Base-by-base conservation (phyloP, 2,888 invertebrate species). In the Eristalinus aeneus region DNA sequence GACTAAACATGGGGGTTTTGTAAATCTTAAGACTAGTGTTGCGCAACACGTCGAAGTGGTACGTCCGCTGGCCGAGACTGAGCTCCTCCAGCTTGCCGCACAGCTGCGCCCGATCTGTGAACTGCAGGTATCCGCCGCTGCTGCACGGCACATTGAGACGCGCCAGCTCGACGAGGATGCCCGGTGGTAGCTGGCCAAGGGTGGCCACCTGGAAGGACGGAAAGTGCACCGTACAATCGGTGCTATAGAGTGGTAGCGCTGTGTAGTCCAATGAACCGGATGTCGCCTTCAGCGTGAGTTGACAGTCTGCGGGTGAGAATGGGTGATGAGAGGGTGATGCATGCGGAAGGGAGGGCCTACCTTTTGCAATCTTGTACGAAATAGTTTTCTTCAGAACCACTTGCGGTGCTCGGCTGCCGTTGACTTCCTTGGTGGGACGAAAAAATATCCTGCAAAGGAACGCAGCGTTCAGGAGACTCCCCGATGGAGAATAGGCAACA, bases 11-110 rank as follows among this genome's bases (percentile, higher is more conserved):
- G 77, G 95, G 95, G 91, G 93, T 93, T 85, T 95, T 95, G 89
- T 94, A 94, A 75, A 95, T 92, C 89, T 94, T 94, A 87, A 95
- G 90, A 56, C 93, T 93, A 5, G 94, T 94, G 34, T 89, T 90
- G 74, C 90, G 90, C 85, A 92, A 93, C 86, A 93, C 93, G 32
- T 94, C 93, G 74, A 94, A 94, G 91, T 96, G 95, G 63, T 95
- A 92, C 88, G 93, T 94, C 85, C 95, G 93, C 89, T 95, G 94
- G 12, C 92, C 92, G 6, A 92, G 90, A 0, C 94, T 93, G 46
- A 95, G 93, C 91, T 96, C 96, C 90, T 96, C 96, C 4, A 96
- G 92, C 90, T 96, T 96, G 1, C 96, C 96, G 91, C 96, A 96
- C 12, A 96, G 91, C 32, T 88, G 73, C 23, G 87, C 93, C 60